These are phyloP conservation scores for Muraenolepis orangiensis DNA, from an alignment of 2,797 vertebrate genomes.

Conservation along the genomic window DNA sequence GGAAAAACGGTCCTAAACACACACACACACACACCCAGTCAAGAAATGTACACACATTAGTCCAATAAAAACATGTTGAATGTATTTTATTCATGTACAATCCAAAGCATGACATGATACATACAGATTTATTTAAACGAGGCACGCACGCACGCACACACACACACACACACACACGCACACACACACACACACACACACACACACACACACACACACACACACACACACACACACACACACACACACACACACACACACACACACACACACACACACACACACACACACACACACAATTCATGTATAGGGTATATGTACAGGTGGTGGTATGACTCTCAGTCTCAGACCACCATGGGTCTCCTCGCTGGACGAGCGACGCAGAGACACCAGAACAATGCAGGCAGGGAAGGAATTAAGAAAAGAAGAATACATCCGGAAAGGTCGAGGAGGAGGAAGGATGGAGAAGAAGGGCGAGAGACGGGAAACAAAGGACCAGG, in stretches of 20 bases:
- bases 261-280: constrained; percentile 28
- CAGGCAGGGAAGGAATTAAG: neutral
- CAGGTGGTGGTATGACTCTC: neutral
- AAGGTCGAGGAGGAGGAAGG: neutral
- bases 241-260: constrained; percentile 27
- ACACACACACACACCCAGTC: neutral
- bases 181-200: neutral
- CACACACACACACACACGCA: constrained; percentile 8
- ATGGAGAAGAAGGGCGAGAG: neutral
- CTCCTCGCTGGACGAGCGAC: too few relatives aligned
- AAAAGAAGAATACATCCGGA: neutral
- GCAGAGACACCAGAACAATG: neutral
- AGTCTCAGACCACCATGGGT: too few relatives aligned
- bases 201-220: constrained; percentile 41
- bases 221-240: constrained; percentile 6
- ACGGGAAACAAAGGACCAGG: neutral
- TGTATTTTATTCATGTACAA: constrained; percentile 63
- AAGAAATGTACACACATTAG: neutral
- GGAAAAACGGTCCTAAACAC: neutral
- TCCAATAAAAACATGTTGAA: constrained; percentile 1
- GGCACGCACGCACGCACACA: constrained; percentile 41
- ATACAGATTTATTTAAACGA: constrained; percentile 47
- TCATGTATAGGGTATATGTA: neutral
- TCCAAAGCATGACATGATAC: constrained; percentile 53
- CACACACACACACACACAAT: neutral